These are phyloP conservation scores for Oxygymnocypris stewartii DNA, from an alignment of 2,113 vertebrate genomes.

Conservation along the genomic window DNA sequence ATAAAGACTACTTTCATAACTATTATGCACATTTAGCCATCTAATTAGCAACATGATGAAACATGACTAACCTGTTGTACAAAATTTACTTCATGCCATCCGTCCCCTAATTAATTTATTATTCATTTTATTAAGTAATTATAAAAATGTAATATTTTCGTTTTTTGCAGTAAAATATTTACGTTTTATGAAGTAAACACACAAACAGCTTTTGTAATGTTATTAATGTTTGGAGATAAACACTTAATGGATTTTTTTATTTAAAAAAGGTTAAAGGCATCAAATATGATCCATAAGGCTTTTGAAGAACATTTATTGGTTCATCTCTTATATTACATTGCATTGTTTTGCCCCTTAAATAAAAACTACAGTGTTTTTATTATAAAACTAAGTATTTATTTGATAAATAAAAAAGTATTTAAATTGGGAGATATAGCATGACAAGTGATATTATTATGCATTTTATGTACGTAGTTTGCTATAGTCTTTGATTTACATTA, in stretches of 20 bases:
- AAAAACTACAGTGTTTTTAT: not conserved
- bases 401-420: not conserved
- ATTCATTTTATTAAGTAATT: not conserved
- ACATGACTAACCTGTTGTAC: not conserved
- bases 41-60: not conserved
- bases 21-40: no score
- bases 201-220: not conserved
- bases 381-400: not conserved
- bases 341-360: no score
- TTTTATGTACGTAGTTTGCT: not conserved
- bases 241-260: no score
- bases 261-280: no score
- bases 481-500: not conserved
- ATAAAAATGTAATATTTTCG: not conserved
- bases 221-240: not conserved
- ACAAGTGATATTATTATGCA: not conserved
- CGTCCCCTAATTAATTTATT: not conserved
- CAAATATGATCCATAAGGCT: not conserved
- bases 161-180: not conserved
- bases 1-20: not conserved
- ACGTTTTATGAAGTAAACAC: not conserved
- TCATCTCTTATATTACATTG: not conserved
- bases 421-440: not conserved
- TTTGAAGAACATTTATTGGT: not conserved
- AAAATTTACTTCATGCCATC: not conserved